Percentiles rank a stretch among this genome's conserved stretches.
Evolutionary conservation across 2,797 vertebrate genomes (phyloP).

Genomic region (Pristis pectinata): DNA sequence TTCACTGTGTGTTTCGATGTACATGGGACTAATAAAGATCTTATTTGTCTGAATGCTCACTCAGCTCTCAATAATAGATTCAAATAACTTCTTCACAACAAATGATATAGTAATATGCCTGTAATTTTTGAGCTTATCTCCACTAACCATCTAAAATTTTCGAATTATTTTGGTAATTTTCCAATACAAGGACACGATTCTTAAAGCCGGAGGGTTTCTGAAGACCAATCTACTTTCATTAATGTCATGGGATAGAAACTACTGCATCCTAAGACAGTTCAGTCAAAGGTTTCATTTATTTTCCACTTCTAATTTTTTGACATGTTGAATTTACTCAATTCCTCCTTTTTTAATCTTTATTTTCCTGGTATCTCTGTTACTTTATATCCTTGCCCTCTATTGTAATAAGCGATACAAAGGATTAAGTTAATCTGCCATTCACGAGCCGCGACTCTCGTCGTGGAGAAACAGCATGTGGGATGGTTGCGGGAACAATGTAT

Average conservation of each 20-base stretch:
- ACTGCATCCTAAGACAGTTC: neutral
- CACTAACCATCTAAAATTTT: neutral
- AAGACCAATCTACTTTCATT: neutral
- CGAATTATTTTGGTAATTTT: neutral
- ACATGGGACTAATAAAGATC: too few relatives aligned
- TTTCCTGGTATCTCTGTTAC: neutral
- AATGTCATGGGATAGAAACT: neutral
- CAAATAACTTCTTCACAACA: neutral
- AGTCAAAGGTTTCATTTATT: neutral
- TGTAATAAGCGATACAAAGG: neutral
- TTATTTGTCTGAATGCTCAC: neutral
- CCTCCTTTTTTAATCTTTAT: neutral
- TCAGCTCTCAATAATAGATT: neutral
- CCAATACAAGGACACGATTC: neutral
- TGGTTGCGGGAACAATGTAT: too few relatives aligned
- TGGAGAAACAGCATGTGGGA: too few relatives aligned
- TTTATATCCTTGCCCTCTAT: neutral
- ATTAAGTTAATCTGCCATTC: neutral
- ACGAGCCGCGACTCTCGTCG: too few relatives aligned
- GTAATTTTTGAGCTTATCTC: neutral
- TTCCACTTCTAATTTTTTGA: neutral
- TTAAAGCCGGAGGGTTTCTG: neutral
- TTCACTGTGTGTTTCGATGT: too few relatives aligned
- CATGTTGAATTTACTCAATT: neutral
- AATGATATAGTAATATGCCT: neutral